phyloP scores from a whole-genome alignment of 2,113 vertebrate genomes.

The Ginglymostoma cirratum region DNA sequence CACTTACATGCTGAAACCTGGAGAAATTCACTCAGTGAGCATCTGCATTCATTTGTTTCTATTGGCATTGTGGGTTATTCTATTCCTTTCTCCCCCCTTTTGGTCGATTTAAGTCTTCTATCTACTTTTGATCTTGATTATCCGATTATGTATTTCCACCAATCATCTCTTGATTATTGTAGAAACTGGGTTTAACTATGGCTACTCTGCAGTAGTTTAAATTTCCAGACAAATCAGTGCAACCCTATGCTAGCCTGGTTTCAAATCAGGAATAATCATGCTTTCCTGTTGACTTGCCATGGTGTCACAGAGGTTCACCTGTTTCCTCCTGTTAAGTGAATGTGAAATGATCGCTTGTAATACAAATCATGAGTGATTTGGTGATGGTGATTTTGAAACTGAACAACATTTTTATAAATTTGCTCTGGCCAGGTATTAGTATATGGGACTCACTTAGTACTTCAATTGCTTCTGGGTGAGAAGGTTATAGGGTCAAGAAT shows the following conservation, averaged over 20 bases:
- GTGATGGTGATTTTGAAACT: background rate
- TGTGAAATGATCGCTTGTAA: background rate
- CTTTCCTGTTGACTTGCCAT: background rate
- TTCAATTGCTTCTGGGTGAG: background rate
- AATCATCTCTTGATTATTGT: constrained; percentile 4
- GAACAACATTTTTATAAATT: background rate
- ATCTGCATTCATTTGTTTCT: background rate
- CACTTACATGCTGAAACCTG: constrained; percentile 41
- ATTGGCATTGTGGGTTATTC: background rate
- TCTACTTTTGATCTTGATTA: background rate
- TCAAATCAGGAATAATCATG: background rate
- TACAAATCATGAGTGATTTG: background rate
- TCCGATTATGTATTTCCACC: constrained; percentile 20
- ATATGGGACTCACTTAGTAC: background rate
- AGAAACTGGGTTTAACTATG: background rate
- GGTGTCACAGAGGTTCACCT: background rate
- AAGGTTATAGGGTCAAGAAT: background rate
- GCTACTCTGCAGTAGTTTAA: background rate
- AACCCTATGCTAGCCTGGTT: background rate
- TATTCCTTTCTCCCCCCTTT: constrained; percentile 32
- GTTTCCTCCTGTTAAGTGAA: background rate
- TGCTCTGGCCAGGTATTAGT: background rate
- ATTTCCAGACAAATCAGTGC: background rate
- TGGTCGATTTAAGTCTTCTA: constrained; percentile 40
- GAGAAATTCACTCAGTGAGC: constrained; percentile 53